Base-by-base conservation (phyloP, 2,888 invertebrate species). In the Drosophila affinis region DNA sequence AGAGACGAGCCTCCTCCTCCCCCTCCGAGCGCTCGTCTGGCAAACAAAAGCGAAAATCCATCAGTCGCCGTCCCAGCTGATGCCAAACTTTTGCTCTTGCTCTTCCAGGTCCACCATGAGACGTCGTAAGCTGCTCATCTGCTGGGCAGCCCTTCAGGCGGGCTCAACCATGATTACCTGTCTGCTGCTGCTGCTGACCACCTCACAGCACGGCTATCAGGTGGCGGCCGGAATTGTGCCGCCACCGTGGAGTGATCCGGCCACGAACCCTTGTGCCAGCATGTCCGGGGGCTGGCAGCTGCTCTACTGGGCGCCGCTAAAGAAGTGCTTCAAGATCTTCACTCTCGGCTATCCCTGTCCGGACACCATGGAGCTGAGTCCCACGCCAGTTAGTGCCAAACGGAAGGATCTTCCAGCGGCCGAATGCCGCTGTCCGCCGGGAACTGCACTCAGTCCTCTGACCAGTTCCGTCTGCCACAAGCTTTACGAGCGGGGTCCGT, bases 311-410 rank as follows among this genome's bases (percentile, higher is more conserved):
- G 95, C 96, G 9, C 93, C 94, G 1, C 95, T 97, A 90, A 95
- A 96, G 73, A 95, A 96, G 91, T 97, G 97, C 92, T 97, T 97
- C 91, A 96, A 96, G 90, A 97, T 97, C 91, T 97, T 97, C 89
- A 95, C 96, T 93, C 95, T 94, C 32, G 97, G 97, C 14, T 93
- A 95, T 78, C 97, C 97, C 0, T 97, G 97, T 88, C 96, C 96
- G 0, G 95, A 96, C 0, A 96, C 96, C 10, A 97, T 97, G 94
- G 97, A 97, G 92, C 92, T 97, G 32, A 95, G 95, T 75, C 96
- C 96, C 0, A 94, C 89, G 91, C 84, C 89, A 5, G 73, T 68
- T 12, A 87, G 86, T 46, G 89, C 84, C 3, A 84, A 81, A 32
- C 81, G 89, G 5, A 82, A 80, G 85, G 94, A 93, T 63, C 92